Percentiles rank a stretch among this genome's conserved stretches.
Evolutionary conservation across 2,113 vertebrate species (phyloP).

Genomic region (Aviceda subcristata): DNA sequence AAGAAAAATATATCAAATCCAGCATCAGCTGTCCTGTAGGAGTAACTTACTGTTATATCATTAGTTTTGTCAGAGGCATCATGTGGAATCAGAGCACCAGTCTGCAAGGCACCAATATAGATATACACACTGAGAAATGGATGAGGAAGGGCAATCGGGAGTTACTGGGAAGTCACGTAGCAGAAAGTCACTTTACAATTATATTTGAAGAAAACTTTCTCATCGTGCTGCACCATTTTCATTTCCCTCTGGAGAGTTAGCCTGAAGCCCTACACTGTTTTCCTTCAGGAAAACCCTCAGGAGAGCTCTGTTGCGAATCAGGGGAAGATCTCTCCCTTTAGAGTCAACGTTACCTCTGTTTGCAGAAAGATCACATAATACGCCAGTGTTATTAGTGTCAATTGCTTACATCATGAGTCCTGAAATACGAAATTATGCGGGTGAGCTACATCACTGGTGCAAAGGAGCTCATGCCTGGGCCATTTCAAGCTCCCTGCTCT

Average conservation of each 20-base stretch:
- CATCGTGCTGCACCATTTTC: neutral
- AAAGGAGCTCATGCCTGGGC: neutral
- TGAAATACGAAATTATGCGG: neutral
- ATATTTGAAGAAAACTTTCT: neutral
- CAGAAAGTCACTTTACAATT: neutral
- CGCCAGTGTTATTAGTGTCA: accelerated
- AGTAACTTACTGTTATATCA: neutral
- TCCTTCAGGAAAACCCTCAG: neutral
- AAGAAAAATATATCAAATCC: neutral
- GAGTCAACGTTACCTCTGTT: neutral
- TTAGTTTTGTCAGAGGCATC: neutral
- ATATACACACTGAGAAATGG: neutral
- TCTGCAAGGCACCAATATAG: neutral
- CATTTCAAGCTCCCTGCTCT: neutral
- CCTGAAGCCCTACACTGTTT: neutral
- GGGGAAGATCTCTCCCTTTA: neutral
- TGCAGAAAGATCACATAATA: neutral
- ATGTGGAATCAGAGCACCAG: neutral
- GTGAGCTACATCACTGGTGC: neutral
- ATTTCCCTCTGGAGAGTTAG: neutral
- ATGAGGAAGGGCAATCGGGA: neutral
- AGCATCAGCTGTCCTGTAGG: neutral
- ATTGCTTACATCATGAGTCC: accelerated
- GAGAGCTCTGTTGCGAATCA: neutral
- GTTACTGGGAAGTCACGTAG: accelerated